These are phyloP conservation scores for Rhinoderma darwinii DNA, from an alignment of 2,113 vertebrate species.

Conservation along the genomic window DNA sequence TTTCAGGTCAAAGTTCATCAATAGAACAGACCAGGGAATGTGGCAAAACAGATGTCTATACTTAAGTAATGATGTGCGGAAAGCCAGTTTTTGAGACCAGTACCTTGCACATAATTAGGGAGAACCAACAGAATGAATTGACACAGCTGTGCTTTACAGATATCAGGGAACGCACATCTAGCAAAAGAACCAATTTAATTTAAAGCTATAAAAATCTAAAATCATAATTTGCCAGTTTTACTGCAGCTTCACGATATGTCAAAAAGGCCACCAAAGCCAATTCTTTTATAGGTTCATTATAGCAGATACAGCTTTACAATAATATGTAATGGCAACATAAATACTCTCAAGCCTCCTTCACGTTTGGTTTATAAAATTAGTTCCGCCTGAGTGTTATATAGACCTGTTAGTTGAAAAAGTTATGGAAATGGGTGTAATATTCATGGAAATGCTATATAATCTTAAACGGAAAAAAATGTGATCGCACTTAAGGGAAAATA, in stretches of 20 bases:
- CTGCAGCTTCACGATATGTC: background rate
- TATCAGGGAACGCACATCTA: conserved; percentile 35
- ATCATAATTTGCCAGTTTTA: conserved; percentile 5
- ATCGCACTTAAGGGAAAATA: background rate
- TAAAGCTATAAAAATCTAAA: conserved; percentile 37
- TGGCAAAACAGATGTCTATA: conserved; percentile 58
- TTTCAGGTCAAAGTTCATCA: conserved; percentile 53
- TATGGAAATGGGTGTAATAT: background rate
- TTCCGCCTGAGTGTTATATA: conserved; percentile 36
- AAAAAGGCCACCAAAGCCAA: conserved; percentile 9
- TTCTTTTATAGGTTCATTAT: conserved; percentile 5
- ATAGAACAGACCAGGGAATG: conserved; percentile 56
- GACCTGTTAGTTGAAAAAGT: conserved; percentile 13
- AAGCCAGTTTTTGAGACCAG: conserved; percentile 49
- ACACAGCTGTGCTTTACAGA: conserved; percentile 55
- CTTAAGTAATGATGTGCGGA: conserved; percentile 56
- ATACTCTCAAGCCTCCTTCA: conserved; percentile 1
- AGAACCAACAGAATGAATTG: conserved; percentile 52
- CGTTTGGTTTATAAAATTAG: conserved; percentile 18
- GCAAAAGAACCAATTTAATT: background rate
- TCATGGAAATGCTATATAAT: conserved; percentile 1
- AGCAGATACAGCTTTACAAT: conserved; percentile 16
- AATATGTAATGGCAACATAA: conserved; percentile 8
- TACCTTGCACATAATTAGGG: conserved; percentile 59
- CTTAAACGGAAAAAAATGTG: background rate